A percentile compares a stretch with the other conserved stretches of the same genome.
Conservation (phyloP, 2,888 invertebrate genomes). For the Trypoxylon attenuatum region DNA sequence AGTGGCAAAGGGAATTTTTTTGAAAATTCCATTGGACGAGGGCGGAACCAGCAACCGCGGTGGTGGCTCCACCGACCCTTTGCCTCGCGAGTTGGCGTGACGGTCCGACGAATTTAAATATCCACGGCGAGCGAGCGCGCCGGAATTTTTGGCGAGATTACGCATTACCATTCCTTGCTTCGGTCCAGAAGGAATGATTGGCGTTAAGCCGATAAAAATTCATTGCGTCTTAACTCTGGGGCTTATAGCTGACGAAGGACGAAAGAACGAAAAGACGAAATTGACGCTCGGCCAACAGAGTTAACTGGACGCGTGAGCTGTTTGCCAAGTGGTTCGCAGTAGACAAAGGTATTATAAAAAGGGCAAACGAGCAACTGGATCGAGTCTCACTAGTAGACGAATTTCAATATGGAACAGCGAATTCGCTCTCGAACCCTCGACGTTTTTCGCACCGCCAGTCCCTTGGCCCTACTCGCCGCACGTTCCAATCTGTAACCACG, state of each 20-base stretch:
- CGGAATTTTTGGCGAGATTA: slow-evolving; percentile 36
- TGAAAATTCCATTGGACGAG: too few species aligned
- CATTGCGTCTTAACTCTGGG: slow-evolving; percentile 38
- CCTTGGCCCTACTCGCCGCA: too few species aligned
- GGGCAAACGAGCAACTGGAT: neutral
- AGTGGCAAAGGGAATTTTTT: too few species aligned
- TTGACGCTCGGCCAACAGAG: too few species aligned
- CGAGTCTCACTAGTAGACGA: too few species aligned
- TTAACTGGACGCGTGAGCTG: slow-evolving; percentile 55
- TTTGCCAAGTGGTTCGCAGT: slow-evolving; percentile 46
- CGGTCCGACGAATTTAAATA: slow-evolving; percentile 26
- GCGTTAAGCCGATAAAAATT: slow-evolving; percentile 50
- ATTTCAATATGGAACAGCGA: too few species aligned
- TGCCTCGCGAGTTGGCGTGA: slow-evolving; percentile 2
- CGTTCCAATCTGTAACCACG: too few species aligned
- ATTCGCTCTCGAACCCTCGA: too few species aligned
- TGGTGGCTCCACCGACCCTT: too few species aligned
- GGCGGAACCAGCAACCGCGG: too few species aligned
- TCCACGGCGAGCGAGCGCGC: slow-evolving; percentile 41
- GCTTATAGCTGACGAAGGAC: neutral
- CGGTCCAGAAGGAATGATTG: slow-evolving; percentile 36
- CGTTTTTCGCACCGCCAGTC: too few species aligned
- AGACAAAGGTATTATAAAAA: slow-evolving; percentile 8
- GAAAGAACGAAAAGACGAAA: slow-evolving; percentile 46
- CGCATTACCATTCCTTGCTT: slow-evolving; percentile 35